Percentiles rank a stretch among this genome's conserved stretches.
Conservation (phyloP, 2,113 vertebrate genomes). For the Egretta garzetta region DNA sequence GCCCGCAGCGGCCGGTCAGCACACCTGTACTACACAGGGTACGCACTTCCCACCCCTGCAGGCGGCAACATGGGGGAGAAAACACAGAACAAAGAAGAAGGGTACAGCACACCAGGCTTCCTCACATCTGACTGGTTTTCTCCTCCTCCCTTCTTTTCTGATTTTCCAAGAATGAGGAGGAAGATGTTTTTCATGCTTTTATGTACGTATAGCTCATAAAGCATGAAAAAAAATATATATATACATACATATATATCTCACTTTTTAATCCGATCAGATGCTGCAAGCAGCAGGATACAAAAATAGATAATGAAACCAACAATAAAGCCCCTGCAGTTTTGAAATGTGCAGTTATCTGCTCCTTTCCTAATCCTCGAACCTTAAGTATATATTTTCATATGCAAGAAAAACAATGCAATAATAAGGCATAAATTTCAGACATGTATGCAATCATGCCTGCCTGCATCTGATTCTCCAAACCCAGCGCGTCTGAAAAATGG, state of each 20-base stretch:
- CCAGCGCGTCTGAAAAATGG: not conserved
- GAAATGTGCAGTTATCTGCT: not conserved
- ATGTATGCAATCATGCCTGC: not conserved
- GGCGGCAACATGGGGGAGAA: not conserved
- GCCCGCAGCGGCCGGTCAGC: rapidly evolving
- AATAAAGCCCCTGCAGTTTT: slow-evolving; percentile 49
- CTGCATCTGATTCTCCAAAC: not conserved
- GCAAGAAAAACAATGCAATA: not conserved
- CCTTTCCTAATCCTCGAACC: not conserved
- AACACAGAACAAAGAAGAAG: slow-evolving; percentile 24
- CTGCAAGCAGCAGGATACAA: slow-evolving; percentile 35
- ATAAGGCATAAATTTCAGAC: not conserved
- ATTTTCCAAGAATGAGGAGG: slow-evolving; percentile 16
- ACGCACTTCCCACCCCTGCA: rapidly evolving
- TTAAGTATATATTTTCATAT: not conserved
- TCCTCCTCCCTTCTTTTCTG: not conserved
- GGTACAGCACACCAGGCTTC: not conserved
- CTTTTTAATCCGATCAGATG: slow-evolving; percentile 34
- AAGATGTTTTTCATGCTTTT: not conserved
- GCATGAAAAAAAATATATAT: not conserved
- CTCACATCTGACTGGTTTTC: slow-evolving; percentile 6
- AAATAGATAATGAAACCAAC: slow-evolving; percentile 53
- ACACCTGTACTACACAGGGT: not conserved
- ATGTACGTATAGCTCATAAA: not conserved
- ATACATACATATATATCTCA: not conserved